Conservation (phyloP, 2,113 vertebrate genomes). For the Urocynchramus pylzowi region DNA sequence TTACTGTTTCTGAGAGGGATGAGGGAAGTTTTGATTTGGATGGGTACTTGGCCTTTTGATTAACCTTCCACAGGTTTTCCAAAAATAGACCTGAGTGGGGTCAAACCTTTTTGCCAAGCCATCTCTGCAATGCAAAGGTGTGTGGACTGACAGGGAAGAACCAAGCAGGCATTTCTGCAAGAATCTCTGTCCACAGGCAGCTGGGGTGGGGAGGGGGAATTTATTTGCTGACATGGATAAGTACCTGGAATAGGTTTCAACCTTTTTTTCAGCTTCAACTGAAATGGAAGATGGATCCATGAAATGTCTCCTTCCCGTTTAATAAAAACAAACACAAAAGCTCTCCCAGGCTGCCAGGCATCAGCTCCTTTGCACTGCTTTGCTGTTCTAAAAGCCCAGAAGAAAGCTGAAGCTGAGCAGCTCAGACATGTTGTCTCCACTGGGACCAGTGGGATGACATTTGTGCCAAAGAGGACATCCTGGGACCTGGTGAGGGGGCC, state of each 20-base stretch:
- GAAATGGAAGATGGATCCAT: neutral
- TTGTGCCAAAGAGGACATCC: neutral
- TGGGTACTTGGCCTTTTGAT: neutral
- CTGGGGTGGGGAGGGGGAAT: neutral
- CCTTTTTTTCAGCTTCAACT: neutral
- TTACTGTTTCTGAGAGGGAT: neutral
- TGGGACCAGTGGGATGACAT: neutral
- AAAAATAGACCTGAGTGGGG: neutral
- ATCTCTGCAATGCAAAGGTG: neutral
- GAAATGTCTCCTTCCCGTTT: neutral
- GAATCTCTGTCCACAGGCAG: neutral
- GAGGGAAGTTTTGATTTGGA: neutral
- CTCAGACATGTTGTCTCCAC: neutral
- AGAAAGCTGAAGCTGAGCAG: neutral
- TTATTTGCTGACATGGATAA: neutral
- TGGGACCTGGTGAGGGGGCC: neutral
- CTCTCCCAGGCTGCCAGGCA: neutral
- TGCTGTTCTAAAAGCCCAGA: neutral
- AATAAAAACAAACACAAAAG: neutral
- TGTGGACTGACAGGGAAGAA: neutral
- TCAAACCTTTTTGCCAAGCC: neutral
- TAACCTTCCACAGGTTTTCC: neutral
- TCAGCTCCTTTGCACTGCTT: neutral
- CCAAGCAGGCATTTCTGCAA: neutral
- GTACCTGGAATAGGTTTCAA: neutral